A percentile compares a stretch with the other conserved stretches of the same genome.
Conservation (phyloP, 2,888 invertebrate species). For the Drosophila sordidula region DNA sequence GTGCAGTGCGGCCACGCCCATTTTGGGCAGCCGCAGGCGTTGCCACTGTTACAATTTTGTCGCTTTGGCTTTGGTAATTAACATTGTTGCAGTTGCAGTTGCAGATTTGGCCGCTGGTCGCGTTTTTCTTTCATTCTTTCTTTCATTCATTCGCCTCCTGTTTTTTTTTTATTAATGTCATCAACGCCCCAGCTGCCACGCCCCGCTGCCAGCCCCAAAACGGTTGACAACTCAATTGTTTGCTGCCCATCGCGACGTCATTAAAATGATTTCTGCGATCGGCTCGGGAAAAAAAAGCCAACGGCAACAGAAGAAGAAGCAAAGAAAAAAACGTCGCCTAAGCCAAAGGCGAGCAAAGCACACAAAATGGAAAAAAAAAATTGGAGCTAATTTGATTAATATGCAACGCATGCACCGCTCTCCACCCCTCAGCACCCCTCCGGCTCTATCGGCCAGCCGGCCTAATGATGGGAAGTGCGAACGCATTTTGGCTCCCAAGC, state of each 20-base stretch:
- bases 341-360: slow-evolving; percentile 51
- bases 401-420: slow-evolving; percentile 59
- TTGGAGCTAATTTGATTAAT: slow-evolving; percentile 82
- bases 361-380: slow-evolving; percentile 49
- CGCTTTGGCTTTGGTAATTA: slow-evolving; percentile 64
- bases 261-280: slow-evolving; percentile 73
- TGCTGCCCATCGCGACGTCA: slow-evolving; percentile 41
- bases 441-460: slow-evolving; percentile 3
- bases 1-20: slow-evolving; percentile 34
- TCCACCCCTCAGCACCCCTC: neutral
- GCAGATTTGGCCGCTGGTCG: slow-evolving; percentile 17
- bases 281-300: slow-evolving; percentile 25
- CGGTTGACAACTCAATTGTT: slow-evolving; percentile 78
- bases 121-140: neutral
- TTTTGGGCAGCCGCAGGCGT: slow-evolving; percentile 42
- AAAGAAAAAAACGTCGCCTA: slow-evolving; percentile 53
- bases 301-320: neutral
- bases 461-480: slow-evolving; percentile 82
- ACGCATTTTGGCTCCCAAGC: slow-evolving; percentile 73
- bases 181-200: slow-evolving; percentile 63
- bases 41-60: slow-evolving; percentile 78
- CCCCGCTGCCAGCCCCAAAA: slow-evolving; percentile 16
- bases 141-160: neutral
- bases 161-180: slow-evolving; percentile 70
- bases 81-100: slow-evolving; percentile 53